Percentiles rank a stretch among this genome's conserved stretches.
These are phyloP conservation scores for Mesembrinibis cayennensis DNA, from an alignment of 2,113 vertebrate species.

Conservation along the genomic window DNA sequence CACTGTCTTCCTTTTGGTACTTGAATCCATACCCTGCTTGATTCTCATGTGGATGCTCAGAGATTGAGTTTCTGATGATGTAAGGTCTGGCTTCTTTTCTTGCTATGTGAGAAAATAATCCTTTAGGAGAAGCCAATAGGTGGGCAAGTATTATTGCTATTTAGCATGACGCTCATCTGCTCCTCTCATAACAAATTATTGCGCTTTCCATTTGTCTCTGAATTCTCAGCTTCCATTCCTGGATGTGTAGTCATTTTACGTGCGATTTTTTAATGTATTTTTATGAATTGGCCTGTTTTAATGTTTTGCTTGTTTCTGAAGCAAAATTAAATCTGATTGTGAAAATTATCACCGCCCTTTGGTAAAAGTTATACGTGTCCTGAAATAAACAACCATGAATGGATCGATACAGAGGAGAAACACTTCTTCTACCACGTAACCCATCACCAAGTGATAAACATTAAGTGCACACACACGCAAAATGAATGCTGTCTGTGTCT, in stretches of 20 bases:
- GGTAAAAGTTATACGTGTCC: not conserved
- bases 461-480: accelerated
- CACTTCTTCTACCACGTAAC: not conserved
- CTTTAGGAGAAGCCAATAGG: not conserved
- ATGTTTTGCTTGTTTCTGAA: not conserved
- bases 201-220: not conserved
- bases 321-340: not conserved
- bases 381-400: not conserved
- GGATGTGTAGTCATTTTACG: not conserved
- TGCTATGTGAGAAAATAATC: not conserved
- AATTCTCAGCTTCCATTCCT: not conserved
- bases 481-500: not conserved
- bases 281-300: not conserved
- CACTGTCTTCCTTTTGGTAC: not conserved
- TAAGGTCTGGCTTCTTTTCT: not conserved
- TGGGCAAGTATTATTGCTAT: not conserved
- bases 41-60: not conserved
- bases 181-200: not conserved
- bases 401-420: not conserved
- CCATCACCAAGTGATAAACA: not conserved
- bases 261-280: not conserved
- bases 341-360: not conserved
- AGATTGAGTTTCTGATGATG: not conserved
- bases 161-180: not conserved
- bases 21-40: not conserved